Percentiles rank a stretch among this genome's conserved stretches.
Evolutionary conservation across 2,113 vertebrate genomes (phyloP).

Genomic region (Aleadryas rufinucha): DNA sequence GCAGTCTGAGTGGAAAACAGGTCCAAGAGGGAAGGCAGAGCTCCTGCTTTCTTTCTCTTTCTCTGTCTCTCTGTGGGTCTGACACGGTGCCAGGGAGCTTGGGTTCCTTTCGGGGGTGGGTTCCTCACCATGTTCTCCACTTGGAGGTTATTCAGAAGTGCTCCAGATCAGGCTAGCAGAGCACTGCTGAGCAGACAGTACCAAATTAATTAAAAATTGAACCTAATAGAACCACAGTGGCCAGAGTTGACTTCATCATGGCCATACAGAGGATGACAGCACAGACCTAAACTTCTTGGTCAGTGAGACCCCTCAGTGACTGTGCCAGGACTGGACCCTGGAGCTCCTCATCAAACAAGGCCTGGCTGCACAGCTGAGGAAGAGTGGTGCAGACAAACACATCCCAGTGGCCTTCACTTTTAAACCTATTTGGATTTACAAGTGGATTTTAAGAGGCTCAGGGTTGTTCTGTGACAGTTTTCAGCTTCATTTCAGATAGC

Average conservation of each 20-base stretch:
- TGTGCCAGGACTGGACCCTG: neutral
- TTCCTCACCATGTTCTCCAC: fast-evolving
- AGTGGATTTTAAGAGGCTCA: neutral
- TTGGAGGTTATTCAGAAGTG: neutral
- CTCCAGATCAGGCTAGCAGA: neutral
- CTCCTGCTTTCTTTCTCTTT: neutral
- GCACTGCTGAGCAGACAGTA: neutral
- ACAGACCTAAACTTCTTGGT: neutral
- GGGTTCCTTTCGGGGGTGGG: neutral
- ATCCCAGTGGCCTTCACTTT: neutral
- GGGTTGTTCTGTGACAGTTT: neutral
- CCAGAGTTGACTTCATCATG: neutral
- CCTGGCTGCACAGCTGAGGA: neutral
- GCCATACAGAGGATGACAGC: neutral
- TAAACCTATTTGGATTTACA: neutral
- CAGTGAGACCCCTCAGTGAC: neutral
- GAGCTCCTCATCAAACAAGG: neutral
- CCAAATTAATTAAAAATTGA: neutral
- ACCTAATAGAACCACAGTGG: neutral
- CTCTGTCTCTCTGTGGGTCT: neutral
- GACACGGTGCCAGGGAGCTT: neutral
- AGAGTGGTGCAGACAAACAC: neutral
- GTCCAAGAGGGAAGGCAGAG: neutral
- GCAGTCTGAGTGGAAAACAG: neutral
- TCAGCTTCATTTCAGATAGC: neutral